A percentile compares a stretch with the other conserved stretches of the same genome.
These are phyloP conservation scores for Turritopsis dohrnii DNA, from an alignment of 30 jellyfish, hydroid and myxozoan species.

Conservation along the genomic window DNA sequence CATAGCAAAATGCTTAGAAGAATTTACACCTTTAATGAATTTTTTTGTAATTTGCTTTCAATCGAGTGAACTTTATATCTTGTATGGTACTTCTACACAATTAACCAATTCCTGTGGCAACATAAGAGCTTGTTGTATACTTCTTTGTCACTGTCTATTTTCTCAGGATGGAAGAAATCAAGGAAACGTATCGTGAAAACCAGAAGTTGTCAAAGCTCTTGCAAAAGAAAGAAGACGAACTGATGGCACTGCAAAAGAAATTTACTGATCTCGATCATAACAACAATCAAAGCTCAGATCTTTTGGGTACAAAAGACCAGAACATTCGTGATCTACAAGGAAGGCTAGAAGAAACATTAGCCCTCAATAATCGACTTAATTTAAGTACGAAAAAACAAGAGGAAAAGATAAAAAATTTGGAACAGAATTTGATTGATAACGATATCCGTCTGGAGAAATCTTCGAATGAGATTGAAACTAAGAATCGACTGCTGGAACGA, in stretches of 20 bases:
- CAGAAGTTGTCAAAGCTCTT: conserved; percentile 38
- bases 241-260: conserved; percentile 39
- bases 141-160: too few species aligned
- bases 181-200: conserved; percentile 71
- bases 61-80: too few species aligned
- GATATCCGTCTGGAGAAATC: conserved; percentile 43
- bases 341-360: conserved; percentile 64
- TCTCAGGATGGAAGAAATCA: conserved; percentile 72
- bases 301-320: conserved; percentile 13
- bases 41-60: too few species aligned
- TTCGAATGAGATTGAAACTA: conserved; percentile 2
- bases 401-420: conserved; percentile 63
- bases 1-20: too few species aligned
- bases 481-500: conserved; percentile 26
- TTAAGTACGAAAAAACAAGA: conserved; percentile 69
- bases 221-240: conserved; percentile 46
- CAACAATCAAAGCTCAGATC: conserved; percentile 1
- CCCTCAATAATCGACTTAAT: conserved; percentile 72
- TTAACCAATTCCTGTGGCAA: too few species aligned
- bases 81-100: too few species aligned
- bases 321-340: conserved; percentile 27
- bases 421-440: conserved; percentile 42
- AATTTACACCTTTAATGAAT: too few species aligned
- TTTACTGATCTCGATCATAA: conserved; percentile 2
- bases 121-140: too few species aligned